These are phyloP conservation scores for Poeciliopsis presidionis DNA, from an alignment of 2,797 vertebrate genomes.

Conservation along the genomic window DNA sequence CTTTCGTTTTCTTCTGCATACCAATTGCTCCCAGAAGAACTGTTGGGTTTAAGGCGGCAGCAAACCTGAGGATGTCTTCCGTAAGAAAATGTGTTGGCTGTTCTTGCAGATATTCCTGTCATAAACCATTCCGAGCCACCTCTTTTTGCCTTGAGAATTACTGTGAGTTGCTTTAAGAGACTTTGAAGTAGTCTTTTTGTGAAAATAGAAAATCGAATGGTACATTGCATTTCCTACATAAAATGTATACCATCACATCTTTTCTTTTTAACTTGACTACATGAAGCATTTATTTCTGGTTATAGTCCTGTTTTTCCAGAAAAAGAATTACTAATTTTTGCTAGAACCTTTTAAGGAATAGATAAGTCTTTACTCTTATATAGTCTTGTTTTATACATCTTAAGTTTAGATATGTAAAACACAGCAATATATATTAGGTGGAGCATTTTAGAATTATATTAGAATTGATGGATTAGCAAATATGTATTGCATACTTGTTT, in stretches of 20 bases:
- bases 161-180: constrained; percentile 20
- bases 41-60: constrained; percentile 40
- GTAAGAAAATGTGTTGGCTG: constrained; percentile 31
- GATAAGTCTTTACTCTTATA: background rate
- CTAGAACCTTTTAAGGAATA: background rate
- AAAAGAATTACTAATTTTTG: background rate
- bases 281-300: background rate
- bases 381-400: too few relatives aligned
- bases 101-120: constrained; percentile 32
- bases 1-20: constrained; percentile 49
- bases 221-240: constrained; percentile 7
- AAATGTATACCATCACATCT: background rate
- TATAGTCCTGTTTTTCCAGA: background rate
- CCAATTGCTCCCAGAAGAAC: constrained; percentile 41
- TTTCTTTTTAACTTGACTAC: background rate
- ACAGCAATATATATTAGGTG: background rate
- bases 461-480: background rate
- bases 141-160: background rate
- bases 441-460: background rate
- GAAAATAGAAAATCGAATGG: constrained; percentile 1
- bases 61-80: constrained; percentile 29
- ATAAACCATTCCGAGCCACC: constrained; percentile 28
- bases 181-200: constrained; percentile 6
- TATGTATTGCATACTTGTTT: background rate
- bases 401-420: background rate